A percentile compares a stretch with the other conserved stretches of the same genome.
phyloP scores from a whole-genome alignment of 2,113 vertebrate genomes.

The Crypturellus undulatus region DNA sequence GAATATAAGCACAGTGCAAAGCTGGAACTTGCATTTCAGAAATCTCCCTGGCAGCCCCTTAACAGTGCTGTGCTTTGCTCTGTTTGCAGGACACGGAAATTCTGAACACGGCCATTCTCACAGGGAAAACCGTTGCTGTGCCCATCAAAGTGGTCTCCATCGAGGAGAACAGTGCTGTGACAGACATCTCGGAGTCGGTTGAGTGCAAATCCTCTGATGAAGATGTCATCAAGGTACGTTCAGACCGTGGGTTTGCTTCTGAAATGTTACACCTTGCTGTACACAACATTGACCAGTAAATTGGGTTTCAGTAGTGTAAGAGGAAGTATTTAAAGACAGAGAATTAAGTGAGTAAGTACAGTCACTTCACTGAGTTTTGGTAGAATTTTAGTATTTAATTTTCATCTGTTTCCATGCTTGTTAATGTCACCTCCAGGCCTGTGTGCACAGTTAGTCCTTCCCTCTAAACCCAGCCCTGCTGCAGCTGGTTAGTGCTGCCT shows the following conservation, averaged over 20 bases:
- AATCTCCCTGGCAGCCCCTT: neutral
- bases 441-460: neutral
- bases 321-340: neutral
- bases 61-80: neutral
- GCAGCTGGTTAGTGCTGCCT: neutral
- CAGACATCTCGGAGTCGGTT: conserved; percentile 89
- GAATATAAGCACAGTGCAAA: neutral
- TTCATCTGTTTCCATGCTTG: neutral
- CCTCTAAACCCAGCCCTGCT: neutral
- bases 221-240: conserved; percentile 91
- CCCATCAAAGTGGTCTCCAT: conserved; percentile 92
- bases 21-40: neutral
- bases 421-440: neutral
- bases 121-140: conserved; percentile 89
- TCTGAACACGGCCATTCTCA: conserved; percentile 94
- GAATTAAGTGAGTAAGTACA: neutral
- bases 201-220: conserved; percentile 89
- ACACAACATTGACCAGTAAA: rapidly evolving
- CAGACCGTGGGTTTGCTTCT: rapidly evolving
- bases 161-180: conserved; percentile 82
- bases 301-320: neutral
- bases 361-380: neutral
- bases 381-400: neutral
- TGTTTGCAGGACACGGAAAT: conserved; percentile 88
- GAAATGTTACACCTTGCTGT: neutral